Conservation (phyloP, 2,888 invertebrate genomes). For the Apamea crenata region DNA sequence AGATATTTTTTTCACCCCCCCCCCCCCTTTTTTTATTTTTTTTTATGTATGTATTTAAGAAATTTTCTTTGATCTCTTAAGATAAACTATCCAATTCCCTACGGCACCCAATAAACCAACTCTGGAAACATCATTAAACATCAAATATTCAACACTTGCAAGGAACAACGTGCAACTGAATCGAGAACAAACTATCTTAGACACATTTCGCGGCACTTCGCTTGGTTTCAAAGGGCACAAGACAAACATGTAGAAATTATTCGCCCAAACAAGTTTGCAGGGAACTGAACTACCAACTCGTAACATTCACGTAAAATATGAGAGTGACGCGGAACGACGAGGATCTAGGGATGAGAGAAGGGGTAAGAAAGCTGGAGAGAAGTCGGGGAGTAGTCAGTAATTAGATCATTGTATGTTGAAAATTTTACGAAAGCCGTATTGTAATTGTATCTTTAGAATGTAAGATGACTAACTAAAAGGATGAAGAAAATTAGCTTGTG, state of each 20-base stretch:
- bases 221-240: constrained; percentile 50
- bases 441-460: background rate
- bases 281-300: constrained; percentile 48
- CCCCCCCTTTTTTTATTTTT: no score
- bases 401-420: background rate
- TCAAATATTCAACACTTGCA: background rate
- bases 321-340: constrained; percentile 33
- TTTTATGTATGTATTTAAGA: no score
- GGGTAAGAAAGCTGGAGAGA: background rate
- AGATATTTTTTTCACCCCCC: no score
- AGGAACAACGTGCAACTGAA: constrained; percentile 10
- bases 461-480: background rate
- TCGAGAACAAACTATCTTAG: constrained; percentile 28
- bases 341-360: constrained; percentile 33
- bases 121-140: background rate
- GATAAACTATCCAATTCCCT: constrained; percentile 5
- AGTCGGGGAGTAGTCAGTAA: background rate
- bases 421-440: background rate
- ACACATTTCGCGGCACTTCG: constrained; percentile 26
- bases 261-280: constrained; percentile 53
- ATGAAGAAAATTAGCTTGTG: background rate
- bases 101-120: constrained; percentile 8
- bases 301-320: constrained; percentile 63
- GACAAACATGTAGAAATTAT: constrained; percentile 61
- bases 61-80: background rate